Base-by-base conservation (phyloP, 2,113 vertebrate species). In the Macaca mulatta region DNA sequence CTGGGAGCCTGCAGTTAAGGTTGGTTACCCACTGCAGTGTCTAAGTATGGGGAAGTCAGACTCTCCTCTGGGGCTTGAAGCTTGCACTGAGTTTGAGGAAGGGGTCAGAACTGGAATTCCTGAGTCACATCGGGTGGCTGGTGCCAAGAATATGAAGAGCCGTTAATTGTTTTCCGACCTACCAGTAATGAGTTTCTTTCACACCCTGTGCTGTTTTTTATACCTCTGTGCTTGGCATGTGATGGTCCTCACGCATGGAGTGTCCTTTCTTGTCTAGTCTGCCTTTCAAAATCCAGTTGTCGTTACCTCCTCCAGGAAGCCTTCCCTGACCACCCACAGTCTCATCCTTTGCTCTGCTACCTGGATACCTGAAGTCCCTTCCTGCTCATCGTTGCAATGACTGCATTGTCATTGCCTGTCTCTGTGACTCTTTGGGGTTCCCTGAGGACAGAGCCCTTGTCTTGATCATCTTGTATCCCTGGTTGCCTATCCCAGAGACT, bases 221-320 rank as follows among this genome's bases (percentile, higher is more conserved):
- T 4, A 59, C 80, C 70, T 77, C 78, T 77, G 22, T 79, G 69
- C 84, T 59, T 50, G 43, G 85, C n/a, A 75, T 6, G 3, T 40
- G 48, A 17, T 4, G 10, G 52, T 35, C 38, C 70, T 25, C 89
- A 82, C 23, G 16, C 89, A 79, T 64, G n/a, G 67, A 78, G 30
- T n/a, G 40, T 13, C 78, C 67, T 93, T 90, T 43, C 72, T 61
- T 50, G 27, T 50, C 32, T 87, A 18, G n/a, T 55, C 75, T 13
- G 3, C 20, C 43, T 84, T 80, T 93, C 32, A 12, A 35, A 85
- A 32, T 13, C n/a, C 55, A 77, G 23, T 50, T 90, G 25, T 35
- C 55, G 30, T 77, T 43, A 27, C 86, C 78, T 87, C 88, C 59
- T 69, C 82, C 89, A 59, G 90, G 95, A 85, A 92, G 90, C 84